A percentile compares a stretch with the other conserved stretches of the same genome.
These are phyloP conservation scores for Sitophilus oryzae DNA, from an alignment of 1,140 invertebrate species.

Conservation along the genomic window DNA sequence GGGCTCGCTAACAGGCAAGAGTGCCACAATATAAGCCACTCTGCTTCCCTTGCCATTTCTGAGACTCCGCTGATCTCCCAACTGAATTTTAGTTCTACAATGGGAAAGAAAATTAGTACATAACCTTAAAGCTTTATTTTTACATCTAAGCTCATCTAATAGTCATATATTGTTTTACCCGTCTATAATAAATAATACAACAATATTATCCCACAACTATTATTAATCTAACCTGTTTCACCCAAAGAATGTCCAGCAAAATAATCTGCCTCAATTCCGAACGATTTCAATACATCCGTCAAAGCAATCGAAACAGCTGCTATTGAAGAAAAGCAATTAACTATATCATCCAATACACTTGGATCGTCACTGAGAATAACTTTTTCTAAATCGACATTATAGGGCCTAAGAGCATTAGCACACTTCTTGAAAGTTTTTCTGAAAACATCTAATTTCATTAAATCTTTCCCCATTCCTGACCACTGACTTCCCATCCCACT, in stretches of 20 bases:
- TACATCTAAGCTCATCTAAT: too few relatives aligned
- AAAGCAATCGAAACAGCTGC: slow-evolving; percentile 88
- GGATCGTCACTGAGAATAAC: slow-evolving; percentile 69
- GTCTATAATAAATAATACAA: too few relatives aligned
- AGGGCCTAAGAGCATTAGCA: slow-evolving; percentile 64
- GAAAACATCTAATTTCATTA: slow-evolving; percentile 76
- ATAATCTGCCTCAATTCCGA: slow-evolving; percentile 80
- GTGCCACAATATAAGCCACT: too few relatives aligned
- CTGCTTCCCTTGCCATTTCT: too few relatives aligned
- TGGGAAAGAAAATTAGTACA: too few relatives aligned
- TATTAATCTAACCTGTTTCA: slow-evolving; percentile 50
- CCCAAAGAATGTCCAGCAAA: slow-evolving; percentile 93
- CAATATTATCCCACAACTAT: too few relatives aligned
- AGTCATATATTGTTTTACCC: too few relatives aligned
- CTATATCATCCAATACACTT: slow-evolving; percentile 68
- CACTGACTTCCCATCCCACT: slow-evolving; percentile 95
- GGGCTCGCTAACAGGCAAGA: too few relatives aligned
- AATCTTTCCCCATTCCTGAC: slow-evolving; percentile 79
- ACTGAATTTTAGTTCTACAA: too few relatives aligned
- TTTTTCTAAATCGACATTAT: slow-evolving; percentile 71
- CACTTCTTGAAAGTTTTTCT: slow-evolving; percentile 65
- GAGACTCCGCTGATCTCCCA: too few relatives aligned
- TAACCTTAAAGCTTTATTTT: too few relatives aligned
- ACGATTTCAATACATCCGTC: slow-evolving; percentile 67
- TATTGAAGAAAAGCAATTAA: slow-evolving; percentile 85